Evolutionary conservation across 2,888 invertebrate genomes (phyloP), one percentile per base, ranked within the genome.

Genomic region (Lasioglossum calceatum): DNA sequence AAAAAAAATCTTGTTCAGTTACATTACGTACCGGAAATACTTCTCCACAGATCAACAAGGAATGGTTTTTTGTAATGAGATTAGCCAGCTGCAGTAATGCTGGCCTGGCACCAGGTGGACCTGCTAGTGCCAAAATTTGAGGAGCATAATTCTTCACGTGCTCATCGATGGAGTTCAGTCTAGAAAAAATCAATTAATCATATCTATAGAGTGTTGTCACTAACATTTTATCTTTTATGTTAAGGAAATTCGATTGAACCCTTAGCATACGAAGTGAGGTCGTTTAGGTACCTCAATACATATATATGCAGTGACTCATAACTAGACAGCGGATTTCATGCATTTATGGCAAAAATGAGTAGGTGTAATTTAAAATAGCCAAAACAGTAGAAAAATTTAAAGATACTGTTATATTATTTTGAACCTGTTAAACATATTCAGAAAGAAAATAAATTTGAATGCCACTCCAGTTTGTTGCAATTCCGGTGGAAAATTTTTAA

Each of bases 141-240:
- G 99, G 99, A 94, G 98, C 97, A 95, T 99, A 99, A 96, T 99
- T 99, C 96, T 99, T 99, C 32, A 99, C 99, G 95, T 99, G 99
- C 93, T 99, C 99, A 44, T 98, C 98, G 0, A 98, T 98, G 72
- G 97, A 97, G 80, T 97, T 97, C 90, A 98, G 94, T 89, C 97
- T 97, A 93, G 23, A 77, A 88, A 12, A 70, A 80, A 36, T 14
- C 0, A 75, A 23, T 73, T 39, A 7, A 19, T 73, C 12, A 7
- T 71, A 67, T 32, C 4, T 19, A 19, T 39, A 39, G 19, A 19
- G 10, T 10, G 23, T 4, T 23, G 36, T 23, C 19, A 36, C 8
- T 23, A 39, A 39, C 10, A 70, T 39, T 39, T 39, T 23, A 39
- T 39, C 14, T 2, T 8, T 23, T 8, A 23, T 54, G 0, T 23